These are phyloP conservation scores for Graptemys geographica DNA, from an alignment of 2,797 vertebrate species.

Conservation along the genomic window DNA sequence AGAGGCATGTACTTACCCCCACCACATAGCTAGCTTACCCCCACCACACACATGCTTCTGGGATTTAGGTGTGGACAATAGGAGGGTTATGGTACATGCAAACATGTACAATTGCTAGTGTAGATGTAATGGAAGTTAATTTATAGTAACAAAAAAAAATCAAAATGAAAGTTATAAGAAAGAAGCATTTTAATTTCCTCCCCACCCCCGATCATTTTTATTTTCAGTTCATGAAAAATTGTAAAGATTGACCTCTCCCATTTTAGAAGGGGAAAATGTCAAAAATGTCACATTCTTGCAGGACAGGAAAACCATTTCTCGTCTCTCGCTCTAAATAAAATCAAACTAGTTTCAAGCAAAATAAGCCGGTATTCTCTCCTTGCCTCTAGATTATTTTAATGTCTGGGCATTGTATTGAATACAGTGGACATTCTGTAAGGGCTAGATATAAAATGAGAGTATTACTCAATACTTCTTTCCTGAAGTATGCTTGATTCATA, in stretches of 20 bases:
- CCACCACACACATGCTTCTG: no score
- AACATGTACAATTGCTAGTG: no score
- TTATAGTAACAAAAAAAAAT: no score
- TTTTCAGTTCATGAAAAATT: not conserved
- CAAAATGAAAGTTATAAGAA: no score
- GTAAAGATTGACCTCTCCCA: not conserved
- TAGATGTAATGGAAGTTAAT: not conserved
- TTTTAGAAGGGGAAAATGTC: not conserved
- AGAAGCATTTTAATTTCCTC: no score
- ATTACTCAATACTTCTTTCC: not conserved
- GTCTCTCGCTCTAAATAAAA: not conserved
- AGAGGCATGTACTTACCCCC: no score
- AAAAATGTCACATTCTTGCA: not conserved
- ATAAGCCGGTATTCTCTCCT: rapidly evolving
- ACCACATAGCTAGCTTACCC: no score
- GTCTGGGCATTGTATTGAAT: not conserved
- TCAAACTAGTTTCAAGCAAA: not conserved
- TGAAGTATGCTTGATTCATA: not conserved
- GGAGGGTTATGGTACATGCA: no score
- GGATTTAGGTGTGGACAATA: no score
- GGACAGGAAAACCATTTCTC: not conserved
- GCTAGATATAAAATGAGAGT: not conserved
- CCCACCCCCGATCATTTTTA: not conserved
- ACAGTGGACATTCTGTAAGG: not conserved
- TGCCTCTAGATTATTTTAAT: rapidly evolving